Conservation (phyloP, 2,113 vertebrate genomes). For the Dromiciops gliroides region DNA sequence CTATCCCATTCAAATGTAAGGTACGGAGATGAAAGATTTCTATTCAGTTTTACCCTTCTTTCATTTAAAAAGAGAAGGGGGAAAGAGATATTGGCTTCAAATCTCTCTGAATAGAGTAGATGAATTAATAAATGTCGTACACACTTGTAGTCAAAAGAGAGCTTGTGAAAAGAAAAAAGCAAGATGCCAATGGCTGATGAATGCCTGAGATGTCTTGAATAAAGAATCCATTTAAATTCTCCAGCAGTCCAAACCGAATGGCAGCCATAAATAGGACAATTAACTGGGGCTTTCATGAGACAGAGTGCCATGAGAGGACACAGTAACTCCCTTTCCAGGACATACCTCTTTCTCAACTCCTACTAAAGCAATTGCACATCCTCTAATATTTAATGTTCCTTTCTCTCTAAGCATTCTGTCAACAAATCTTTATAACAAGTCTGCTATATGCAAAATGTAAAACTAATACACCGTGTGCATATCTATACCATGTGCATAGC, state of each 20-base stretch:
- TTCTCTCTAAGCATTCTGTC: neutral
- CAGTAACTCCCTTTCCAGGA: neutral
- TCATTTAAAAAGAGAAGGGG: constrained; percentile 54
- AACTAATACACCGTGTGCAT: neutral
- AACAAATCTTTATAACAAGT: neutral
- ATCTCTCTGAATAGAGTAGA: constrained; percentile 39
- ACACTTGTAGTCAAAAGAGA: constrained; percentile 42
- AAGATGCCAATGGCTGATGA: constrained; percentile 29
- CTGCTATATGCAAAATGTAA: neutral
- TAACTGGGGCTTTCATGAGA: neutral
- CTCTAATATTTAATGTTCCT: neutral
- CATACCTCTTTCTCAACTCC: neutral
- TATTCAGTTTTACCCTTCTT: constrained; percentile 71
- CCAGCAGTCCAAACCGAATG: neutral
- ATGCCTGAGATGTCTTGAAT: constrained; percentile 5
- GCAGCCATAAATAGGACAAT: constrained; percentile 7
- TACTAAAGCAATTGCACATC: neutral
- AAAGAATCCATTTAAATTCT: constrained; percentile 43
- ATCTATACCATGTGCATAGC: neutral
- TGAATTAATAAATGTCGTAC: constrained; percentile 63
- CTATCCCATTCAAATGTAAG: constrained; percentile 38
- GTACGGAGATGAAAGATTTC: constrained; percentile 62
- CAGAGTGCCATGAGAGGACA: neutral
- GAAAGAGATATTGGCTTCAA: constrained; percentile 25
- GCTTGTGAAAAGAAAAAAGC: constrained; percentile 55